A percentile compares a stretch with the other conserved stretches of the same genome.
Evolutionary conservation across 1,140 invertebrate genomes (phyloP).

Genomic region (Drosophila funebris): DNA sequence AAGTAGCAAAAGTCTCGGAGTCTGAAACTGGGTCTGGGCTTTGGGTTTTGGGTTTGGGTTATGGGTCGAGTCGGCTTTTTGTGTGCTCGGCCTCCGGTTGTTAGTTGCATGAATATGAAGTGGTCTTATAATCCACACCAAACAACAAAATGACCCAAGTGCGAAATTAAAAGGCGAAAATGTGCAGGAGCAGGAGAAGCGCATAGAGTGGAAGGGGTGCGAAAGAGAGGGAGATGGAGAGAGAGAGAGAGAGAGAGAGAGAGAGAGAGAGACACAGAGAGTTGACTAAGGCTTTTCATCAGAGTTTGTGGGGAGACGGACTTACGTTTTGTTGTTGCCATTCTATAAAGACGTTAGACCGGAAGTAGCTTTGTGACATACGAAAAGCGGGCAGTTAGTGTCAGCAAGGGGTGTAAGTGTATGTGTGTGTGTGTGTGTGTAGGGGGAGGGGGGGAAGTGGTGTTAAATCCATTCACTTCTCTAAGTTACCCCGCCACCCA

Average conservation of each 20-base stretch:
- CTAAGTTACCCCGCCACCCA: too few species aligned
- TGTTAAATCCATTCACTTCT: too few species aligned
- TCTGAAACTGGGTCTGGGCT: slow-evolving; percentile 13
- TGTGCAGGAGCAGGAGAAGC: slow-evolving; percentile 43
- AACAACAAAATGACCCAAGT: slow-evolving; percentile 82
- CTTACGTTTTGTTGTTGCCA: slow-evolving; percentile 30
- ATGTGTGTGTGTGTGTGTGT: neutral
- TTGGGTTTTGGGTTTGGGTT: slow-evolving; percentile 25
- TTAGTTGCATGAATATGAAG: slow-evolving; percentile 82
- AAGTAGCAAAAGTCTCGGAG: slow-evolving; percentile 45
- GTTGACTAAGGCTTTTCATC: neutral
- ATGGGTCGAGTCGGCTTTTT: neutral
- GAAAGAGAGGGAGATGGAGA: neutral
- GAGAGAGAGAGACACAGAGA: slow-evolving; percentile 3
- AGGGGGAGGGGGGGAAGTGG: too few species aligned
- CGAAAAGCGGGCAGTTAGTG: neutral
- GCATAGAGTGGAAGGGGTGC: too few species aligned
- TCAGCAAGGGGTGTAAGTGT: neutral
- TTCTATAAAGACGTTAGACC: slow-evolving; percentile 28
- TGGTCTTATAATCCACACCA: slow-evolving; percentile 81
- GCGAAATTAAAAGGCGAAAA: slow-evolving; percentile 81
- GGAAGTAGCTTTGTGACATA: neutral
- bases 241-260: slow-evolving; percentile 3
- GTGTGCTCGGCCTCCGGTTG: slow-evolving; percentile 46
- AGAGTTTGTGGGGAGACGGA: slow-evolving; percentile 25